Conservation (phyloP, 2,888 invertebrate genomes). For the Parthenolecanium corni region DNA sequence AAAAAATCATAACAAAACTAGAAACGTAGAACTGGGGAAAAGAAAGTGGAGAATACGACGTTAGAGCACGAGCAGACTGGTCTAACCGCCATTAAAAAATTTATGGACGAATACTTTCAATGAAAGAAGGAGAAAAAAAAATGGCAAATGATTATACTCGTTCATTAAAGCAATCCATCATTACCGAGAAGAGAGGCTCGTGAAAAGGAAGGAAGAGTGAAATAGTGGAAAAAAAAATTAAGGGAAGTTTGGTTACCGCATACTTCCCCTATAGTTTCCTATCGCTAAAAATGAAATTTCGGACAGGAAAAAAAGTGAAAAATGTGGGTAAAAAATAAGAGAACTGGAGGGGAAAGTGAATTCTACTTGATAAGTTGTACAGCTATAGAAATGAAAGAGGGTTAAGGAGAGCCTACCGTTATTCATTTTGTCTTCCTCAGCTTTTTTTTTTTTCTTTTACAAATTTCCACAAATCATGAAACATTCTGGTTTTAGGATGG, state of each 20-base stretch:
- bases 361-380: too few relatives aligned
- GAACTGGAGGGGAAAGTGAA: not conserved
- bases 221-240: too few relatives aligned
- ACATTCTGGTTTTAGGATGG: too few relatives aligned
- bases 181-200: slow-evolving; percentile 10
- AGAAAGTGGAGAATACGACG: slow-evolving; percentile 10
- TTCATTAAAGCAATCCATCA: slow-evolving; percentile 28
- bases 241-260: not conserved
- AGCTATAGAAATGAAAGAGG: too few relatives aligned
- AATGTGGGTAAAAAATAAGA: not conserved
- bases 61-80: not conserved
- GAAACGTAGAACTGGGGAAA: not conserved
- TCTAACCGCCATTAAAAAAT: slow-evolving; percentile 20
- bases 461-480: too few relatives aligned
- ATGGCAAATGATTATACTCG: slow-evolving; percentile 27
- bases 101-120: slow-evolving; percentile 19
- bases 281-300: not conserved
- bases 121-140: slow-evolving; percentile 11
- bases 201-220: not conserved
- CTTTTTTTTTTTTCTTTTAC: too few relatives aligned
- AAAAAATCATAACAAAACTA: too few relatives aligned
- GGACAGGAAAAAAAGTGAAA: not conserved
- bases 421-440: too few relatives aligned
- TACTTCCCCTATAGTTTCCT: not conserved
- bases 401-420: too few relatives aligned